Evolutionary conservation across 1,140 invertebrate species (phyloP).

Genomic region (Drosophila cardini): DNA sequence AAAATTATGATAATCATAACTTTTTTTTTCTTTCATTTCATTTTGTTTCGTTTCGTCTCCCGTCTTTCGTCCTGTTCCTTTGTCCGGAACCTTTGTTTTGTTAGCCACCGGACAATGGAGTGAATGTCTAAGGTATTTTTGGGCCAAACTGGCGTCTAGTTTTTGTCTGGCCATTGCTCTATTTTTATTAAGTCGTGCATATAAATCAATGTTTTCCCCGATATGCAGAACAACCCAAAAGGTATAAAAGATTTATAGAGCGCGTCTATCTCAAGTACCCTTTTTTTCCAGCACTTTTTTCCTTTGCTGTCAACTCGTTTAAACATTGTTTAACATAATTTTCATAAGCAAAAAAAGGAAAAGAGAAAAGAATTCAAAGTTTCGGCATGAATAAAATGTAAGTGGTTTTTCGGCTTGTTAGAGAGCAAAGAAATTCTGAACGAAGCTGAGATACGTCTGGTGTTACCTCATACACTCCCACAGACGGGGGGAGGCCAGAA

Average conservation of each 20-base stretch:
- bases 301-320: conserved; percentile 45
- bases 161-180: conserved; percentile 64
- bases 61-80: conserved; percentile 6
- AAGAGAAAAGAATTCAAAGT: background rate
- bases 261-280: background rate
- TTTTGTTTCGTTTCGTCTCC: conserved; percentile 23
- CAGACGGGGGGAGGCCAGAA: conserved; percentile 12
- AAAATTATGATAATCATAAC: conserved; percentile 85
- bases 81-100: conserved; percentile 59
- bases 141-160: conserved; percentile 69
- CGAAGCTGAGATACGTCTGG: background rate
- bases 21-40: conserved; percentile 48
- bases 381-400: conserved; percentile 35
- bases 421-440: conserved; percentile 10
- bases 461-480: conserved; percentile 34
- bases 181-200: conserved; percentile 81
- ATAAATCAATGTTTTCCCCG: conserved; percentile 77
- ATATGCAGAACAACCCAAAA: conserved; percentile 79
- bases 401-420: background rate
- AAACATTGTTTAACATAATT: conserved; percentile 74
- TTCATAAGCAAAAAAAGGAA: conserved; percentile 43
- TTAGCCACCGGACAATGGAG: conserved; percentile 71
- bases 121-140: conserved; percentile 64
- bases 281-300: conserved; percentile 1
- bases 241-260: conserved; percentile 82